Evolutionary conservation across 2,888 invertebrate genomes (phyloP).

Genomic region (Galerucella nymphaeae): DNA sequence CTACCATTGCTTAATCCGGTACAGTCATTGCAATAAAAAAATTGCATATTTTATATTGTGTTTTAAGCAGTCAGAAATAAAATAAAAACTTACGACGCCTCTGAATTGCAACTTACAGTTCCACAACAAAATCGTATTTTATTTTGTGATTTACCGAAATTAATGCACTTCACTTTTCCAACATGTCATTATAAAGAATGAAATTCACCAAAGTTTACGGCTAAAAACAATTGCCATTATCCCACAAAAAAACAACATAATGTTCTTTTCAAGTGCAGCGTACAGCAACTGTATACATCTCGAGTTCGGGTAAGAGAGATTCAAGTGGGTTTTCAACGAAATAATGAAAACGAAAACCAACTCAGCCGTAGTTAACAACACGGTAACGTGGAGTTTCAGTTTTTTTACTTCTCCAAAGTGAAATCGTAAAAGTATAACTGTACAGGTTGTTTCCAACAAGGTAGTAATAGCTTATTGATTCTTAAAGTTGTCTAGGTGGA

Average conservation of each 20-base stretch:
- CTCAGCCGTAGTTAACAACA: constrained; percentile 14
- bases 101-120: background rate
- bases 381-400: constrained; percentile 1
- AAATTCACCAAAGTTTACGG: constrained; percentile 39
- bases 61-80: background rate
- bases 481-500: no score
- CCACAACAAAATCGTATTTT: constrained; percentile 4
- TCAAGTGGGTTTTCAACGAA: constrained; percentile 29
- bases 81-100: background rate
- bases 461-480: no score
- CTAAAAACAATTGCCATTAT: constrained; percentile 47
- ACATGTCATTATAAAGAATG: constrained; percentile 36
- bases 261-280: constrained; percentile 44
- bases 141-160: constrained; percentile 29
- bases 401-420: no score
- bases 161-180: constrained; percentile 35
- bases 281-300: constrained; percentile 28
- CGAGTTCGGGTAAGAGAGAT: constrained; percentile 25
- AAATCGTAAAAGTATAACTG: no score
- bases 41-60: no score
- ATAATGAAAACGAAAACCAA: constrained; percentile 29
- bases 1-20: no score
- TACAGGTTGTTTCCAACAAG: no score
- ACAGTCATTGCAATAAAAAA: no score
- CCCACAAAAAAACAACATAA: constrained; percentile 44